Evolutionary conservation across 2,888 invertebrate genomes (phyloP).

Genomic region (Cerceris ruficornis): DNA sequence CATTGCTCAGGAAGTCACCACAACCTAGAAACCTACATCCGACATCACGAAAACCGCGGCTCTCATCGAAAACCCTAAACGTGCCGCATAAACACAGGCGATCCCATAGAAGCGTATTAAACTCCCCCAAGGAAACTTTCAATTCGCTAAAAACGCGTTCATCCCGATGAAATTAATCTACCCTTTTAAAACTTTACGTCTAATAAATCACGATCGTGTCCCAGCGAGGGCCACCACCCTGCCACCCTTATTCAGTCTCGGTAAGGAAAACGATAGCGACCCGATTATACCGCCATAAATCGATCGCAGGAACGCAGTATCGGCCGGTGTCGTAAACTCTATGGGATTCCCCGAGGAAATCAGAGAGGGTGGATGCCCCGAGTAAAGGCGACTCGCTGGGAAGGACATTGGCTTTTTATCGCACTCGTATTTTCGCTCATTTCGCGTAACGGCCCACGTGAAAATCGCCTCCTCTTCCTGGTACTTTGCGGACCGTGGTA

Average conservation of each 20-base stretch:
- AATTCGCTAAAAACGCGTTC: neutral
- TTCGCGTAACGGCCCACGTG: neutral
- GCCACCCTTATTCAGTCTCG: neutral
- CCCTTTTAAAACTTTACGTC: neutral
- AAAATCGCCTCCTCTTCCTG: neutral
- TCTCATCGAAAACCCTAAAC: too few relatives aligned
- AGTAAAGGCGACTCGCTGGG: neutral
- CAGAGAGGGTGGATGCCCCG: slow-evolving; percentile 1
- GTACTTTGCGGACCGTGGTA: neutral
- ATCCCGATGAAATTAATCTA: neutral
- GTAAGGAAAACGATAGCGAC: neutral
- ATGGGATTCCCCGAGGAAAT: slow-evolving; percentile 21
- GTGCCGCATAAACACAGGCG: too few relatives aligned
- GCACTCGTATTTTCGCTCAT: neutral
- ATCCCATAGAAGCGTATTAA: too few relatives aligned
- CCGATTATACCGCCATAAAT: slow-evolving; percentile 11
- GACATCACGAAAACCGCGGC: too few relatives aligned
- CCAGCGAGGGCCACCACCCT: neutral
- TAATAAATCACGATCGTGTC: neutral
- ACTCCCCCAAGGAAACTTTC: neutral
- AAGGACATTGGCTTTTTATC: neutral
- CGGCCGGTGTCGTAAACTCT: slow-evolving; percentile 4
- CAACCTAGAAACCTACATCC: too few relatives aligned
- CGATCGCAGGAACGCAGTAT: slow-evolving; percentile 10
- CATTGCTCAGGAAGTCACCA: too few relatives aligned